Evolutionary conservation across 2,888 invertebrate species (phyloP).

Genomic region (Galerucella nymphaeae): DNA sequence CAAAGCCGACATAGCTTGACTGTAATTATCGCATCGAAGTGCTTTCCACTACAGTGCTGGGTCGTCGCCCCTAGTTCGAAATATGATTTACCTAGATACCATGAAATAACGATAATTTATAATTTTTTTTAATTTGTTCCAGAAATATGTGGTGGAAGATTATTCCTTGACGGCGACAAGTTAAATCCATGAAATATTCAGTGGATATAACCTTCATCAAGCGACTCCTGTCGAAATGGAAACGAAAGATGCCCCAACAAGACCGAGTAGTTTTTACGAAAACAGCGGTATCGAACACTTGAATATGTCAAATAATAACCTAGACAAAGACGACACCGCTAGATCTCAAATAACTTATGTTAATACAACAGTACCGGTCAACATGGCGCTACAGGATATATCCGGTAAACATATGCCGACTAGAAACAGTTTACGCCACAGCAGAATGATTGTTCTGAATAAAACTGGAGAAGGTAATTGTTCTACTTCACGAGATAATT

Average conservation of each 20-base stretch:
- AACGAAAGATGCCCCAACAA: slow-evolving; percentile 9
- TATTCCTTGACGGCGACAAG: slow-evolving; percentile 10
- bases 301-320: slow-evolving; percentile 20
- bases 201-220: neutral
- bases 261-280: slow-evolving; percentile 29
- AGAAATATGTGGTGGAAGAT: slow-evolving; percentile 11
- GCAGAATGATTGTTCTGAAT: slow-evolving; percentile 76
- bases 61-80: too few species aligned
- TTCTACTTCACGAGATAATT: neutral
- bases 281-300: slow-evolving; percentile 19
- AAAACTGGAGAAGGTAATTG: slow-evolving; percentile 68
- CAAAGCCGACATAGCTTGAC: too few species aligned
- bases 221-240: slow-evolving; percentile 11
- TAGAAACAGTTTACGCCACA: slow-evolving; percentile 75
- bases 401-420: slow-evolving; percentile 76
- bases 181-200: slow-evolving; percentile 16
- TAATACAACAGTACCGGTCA: slow-evolving; percentile 77
- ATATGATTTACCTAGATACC: neutral
- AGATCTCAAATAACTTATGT: slow-evolving; percentile 66
- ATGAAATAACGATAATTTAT: neutral
- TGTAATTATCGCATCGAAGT: too few species aligned
- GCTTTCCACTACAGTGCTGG: too few species aligned
- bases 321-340: neutral
- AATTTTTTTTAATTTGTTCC: neutral
- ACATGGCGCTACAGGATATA: slow-evolving; percentile 72